Conservation (phyloP, 2,888 invertebrate genomes). For the Opisthograptis luteolata region DNA sequence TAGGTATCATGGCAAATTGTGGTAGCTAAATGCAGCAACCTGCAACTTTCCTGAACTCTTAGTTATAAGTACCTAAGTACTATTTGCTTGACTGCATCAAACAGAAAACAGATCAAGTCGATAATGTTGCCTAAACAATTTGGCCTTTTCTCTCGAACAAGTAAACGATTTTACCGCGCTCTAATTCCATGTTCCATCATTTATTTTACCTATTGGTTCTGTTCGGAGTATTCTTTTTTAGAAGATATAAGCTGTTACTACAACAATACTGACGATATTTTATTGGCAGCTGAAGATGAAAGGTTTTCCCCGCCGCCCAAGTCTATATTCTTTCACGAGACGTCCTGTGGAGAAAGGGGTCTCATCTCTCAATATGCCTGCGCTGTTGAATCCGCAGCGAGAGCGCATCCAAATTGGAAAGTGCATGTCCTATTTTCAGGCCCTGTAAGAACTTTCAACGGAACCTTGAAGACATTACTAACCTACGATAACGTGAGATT, state of each 20-base stretch:
- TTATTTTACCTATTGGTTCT: too few species aligned
- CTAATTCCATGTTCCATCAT: too few species aligned
- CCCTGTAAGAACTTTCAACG: conserved; percentile 25
- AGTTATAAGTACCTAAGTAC: too few species aligned
- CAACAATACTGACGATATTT: conserved; percentile 24
- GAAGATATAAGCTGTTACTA: conserved; percentile 22
- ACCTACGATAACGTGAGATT: conserved; percentile 80
- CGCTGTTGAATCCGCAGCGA: conserved; percentile 40
- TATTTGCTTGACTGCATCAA: too few species aligned
- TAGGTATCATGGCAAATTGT: too few species aligned
- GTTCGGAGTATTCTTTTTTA: too few species aligned
- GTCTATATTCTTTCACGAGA: conserved; percentile 87
- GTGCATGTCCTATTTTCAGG: conserved; percentile 67
- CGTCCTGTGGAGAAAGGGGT: conserved; percentile 81
- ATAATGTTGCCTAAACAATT: too few species aligned
- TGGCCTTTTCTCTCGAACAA: too few species aligned
- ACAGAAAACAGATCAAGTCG: too few species aligned
- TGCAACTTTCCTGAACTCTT: too few species aligned
- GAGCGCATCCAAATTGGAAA: conserved; percentile 48
- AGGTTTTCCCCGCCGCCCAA: conserved; percentile 8
- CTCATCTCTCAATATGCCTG: conserved; percentile 56
- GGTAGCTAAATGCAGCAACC: too few species aligned
- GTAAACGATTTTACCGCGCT: too few species aligned
- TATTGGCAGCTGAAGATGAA: conserved; percentile 20
- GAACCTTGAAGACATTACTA: conserved; percentile 4